phyloP scores from a whole-genome alignment of 2,797 vertebrate genomes.

The Pitangus sulphuratus region DNA sequence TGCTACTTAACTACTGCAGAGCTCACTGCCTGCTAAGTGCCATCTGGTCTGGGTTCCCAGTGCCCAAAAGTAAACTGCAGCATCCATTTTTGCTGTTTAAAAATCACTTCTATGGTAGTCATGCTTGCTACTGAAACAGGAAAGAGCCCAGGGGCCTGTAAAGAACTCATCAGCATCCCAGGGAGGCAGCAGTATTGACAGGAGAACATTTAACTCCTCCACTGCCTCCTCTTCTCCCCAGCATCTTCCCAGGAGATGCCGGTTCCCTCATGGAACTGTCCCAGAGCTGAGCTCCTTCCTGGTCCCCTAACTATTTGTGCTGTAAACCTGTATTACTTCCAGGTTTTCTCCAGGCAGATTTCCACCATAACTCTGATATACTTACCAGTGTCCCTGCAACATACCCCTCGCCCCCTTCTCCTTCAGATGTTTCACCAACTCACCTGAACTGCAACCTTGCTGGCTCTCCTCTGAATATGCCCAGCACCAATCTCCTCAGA shows the following conservation, averaged over 20 bases:
- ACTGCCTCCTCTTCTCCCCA: background rate
- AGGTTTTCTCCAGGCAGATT: background rate
- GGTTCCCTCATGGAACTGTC: background rate
- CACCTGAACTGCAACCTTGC: background rate
- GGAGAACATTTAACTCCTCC: background rate
- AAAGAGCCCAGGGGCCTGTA: background rate
- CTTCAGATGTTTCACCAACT: background rate
- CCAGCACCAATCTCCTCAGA: background rate
- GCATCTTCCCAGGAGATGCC: background rate
- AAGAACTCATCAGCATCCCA: background rate
- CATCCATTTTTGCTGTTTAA: background rate
- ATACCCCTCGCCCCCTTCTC: rapidly evolving
- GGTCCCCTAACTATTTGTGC: background rate
- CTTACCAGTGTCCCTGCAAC: background rate
- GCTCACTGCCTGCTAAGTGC: background rate
- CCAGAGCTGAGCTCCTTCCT: background rate
- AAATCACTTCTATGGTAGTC: background rate
- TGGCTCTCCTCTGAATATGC: background rate
- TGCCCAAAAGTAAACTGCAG: background rate
- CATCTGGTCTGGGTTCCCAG: background rate
- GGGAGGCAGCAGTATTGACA: background rate
- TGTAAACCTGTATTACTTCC: background rate
- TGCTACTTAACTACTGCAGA: background rate
- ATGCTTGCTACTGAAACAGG: background rate
- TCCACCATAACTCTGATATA: background rate